These are phyloP conservation scores for Himalopsyche kuldschensis DNA, from an alignment of 2,888 invertebrate species.

Conservation along the genomic window DNA sequence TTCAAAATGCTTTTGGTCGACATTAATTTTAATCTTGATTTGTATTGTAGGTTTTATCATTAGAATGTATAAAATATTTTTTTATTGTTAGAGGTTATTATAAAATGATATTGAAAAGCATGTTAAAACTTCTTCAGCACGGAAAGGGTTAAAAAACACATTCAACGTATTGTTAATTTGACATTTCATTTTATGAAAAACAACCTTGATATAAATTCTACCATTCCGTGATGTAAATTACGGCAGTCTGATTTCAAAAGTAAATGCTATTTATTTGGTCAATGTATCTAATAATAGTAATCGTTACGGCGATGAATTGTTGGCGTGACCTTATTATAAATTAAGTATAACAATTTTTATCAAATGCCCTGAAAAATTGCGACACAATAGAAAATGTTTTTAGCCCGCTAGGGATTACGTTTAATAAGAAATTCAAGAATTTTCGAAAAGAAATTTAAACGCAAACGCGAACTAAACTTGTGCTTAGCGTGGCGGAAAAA, in stretches of 20 bases:
- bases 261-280: neutral
- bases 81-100: no score
- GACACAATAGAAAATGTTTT: neutral
- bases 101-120: no score
- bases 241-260: neutral
- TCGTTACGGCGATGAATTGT: neutral
- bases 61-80: no score
- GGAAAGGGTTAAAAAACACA: neutral
- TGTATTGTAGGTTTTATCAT: no score
- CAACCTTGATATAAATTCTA: neutral
- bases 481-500: neutral
- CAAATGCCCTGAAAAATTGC: neutral
- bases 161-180: neutral
- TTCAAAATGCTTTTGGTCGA: no score
- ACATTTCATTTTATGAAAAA: neutral
- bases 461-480: neutral
- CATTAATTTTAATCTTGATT: no score
- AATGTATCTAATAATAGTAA: neutral
- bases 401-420: neutral
- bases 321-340: neutral
- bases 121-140: neutral
- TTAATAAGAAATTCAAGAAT: neutral
- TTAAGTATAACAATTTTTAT: neutral
- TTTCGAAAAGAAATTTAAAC: neutral
- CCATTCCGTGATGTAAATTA: neutral